A percentile compares a stretch with the other conserved stretches of the same genome.
These are phyloP conservation scores for Euplagia quadripunctaria DNA, from an alignment of 2,888 invertebrate genomes.

Conservation along the genomic window DNA sequence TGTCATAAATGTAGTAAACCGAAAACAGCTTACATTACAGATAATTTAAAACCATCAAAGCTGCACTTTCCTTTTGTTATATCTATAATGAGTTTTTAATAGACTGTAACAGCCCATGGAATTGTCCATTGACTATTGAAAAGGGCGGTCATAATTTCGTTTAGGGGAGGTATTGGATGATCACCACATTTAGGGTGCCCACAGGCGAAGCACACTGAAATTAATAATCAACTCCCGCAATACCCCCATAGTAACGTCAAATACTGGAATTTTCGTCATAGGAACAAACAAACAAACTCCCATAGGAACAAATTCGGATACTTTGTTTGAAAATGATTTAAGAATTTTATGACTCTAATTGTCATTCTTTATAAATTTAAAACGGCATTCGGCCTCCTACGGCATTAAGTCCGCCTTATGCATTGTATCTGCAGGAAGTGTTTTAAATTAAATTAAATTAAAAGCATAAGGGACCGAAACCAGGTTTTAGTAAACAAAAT, in stretches of 20 bases:
- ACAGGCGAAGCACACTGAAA: slow-evolving; percentile 58
- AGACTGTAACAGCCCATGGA: slow-evolving; percentile 1
- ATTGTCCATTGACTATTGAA: slow-evolving; percentile 2
- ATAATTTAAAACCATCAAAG: not conserved
- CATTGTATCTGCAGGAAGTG: too few species aligned
- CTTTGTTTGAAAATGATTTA: too few species aligned
- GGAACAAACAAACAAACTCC: too few species aligned
- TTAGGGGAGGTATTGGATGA: slow-evolving; percentile 35
- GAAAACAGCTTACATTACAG: not conserved
- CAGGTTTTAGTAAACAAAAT: not conserved
- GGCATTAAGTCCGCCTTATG: too few species aligned
- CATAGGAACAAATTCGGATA: too few species aligned
- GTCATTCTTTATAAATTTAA: too few species aligned
- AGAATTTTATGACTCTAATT: too few species aligned
- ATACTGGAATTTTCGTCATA: slow-evolving; percentile 53
- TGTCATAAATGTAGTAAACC: not conserved
- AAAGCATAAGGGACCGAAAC: too few species aligned
- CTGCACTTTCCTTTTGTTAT: not conserved
- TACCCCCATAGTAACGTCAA: slow-evolving; percentile 59
- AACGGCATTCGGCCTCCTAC: too few species aligned
- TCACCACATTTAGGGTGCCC: slow-evolving; percentile 54
- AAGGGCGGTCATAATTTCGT: slow-evolving; percentile 8
- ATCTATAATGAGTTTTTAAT: slow-evolving; percentile 17
- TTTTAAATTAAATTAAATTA: too few species aligned
- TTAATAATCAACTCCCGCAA: slow-evolving; percentile 62